Evolutionary conservation across 2,113 vertebrate species (phyloP), one percentile per base, ranked within the genome.

Genomic region (Lepus europaeus): DNA sequence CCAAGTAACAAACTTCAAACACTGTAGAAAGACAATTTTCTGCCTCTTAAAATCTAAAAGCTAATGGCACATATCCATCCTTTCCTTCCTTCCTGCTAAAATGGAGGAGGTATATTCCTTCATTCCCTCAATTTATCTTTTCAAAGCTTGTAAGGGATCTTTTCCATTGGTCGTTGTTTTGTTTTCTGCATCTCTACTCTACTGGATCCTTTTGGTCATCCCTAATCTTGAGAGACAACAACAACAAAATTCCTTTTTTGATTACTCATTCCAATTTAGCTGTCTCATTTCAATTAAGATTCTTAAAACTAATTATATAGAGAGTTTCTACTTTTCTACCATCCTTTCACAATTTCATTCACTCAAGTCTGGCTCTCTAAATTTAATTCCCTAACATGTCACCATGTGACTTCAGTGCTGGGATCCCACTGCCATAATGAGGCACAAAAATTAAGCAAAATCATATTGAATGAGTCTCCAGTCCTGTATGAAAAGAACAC

Each of bases 361-460:
- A 87, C 20, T 76, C 20, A 0, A 70, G 13, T 77, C 39, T 87
- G 79, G n/a, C 27, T 2, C 25, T 66, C 49, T 74, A 45, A 39
- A 87, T 87, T 73, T 90, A 72, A 56, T 66, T 86, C 88, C 66
- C 14, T 39, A 39, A 80, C 36, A 49, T 61, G 19, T 61, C 16
- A 82, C 17, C 36, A 22, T 10, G n/a, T 78, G 16, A 69, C 13
- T 22, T 85, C 69, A 81, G n/a, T 59, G 27, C 12, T 86, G 29
- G 33, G n/a, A 76, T n/a, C 33, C 14, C 13, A 61, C 19, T 69
- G 16, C 56, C 22, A 45, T 27, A 66, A 39, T 14, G 64, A 74
- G 16, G 72, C 70, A 79, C 80, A 23, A 66, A 83, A 94, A 29
- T 56, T 49, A 88, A 81, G 39, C 64, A 90, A 91, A 88, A 84